These are phyloP conservation scores for Acrocera orbiculus DNA, from an alignment of 2,888 invertebrate species.

Conservation along the genomic window DNA sequence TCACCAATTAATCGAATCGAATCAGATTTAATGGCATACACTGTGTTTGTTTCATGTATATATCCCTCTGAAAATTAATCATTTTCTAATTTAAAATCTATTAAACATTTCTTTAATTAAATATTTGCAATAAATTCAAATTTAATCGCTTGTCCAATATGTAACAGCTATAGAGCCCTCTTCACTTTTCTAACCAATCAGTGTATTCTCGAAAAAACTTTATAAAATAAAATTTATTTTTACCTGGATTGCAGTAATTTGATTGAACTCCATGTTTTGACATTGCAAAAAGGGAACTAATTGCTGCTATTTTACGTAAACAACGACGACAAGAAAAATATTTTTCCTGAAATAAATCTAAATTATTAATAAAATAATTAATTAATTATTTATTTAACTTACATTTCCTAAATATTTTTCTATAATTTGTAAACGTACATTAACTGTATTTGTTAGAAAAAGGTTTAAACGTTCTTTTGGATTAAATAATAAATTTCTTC, in stretches of 20 bases:
- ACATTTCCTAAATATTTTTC: slow-evolving; percentile 23
- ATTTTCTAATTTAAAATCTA: too few species aligned
- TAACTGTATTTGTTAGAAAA: slow-evolving; percentile 46
- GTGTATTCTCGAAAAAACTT: too few species aligned
- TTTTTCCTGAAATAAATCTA: slow-evolving; percentile 20
- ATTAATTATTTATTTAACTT: slow-evolving; percentile 5
- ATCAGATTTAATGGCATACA: slow-evolving; percentile 35
- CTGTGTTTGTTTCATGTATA: slow-evolving; percentile 65
- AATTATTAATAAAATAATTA: slow-evolving; percentile 1
- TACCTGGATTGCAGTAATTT: slow-evolving; percentile 60
- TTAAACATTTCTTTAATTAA: too few species aligned
- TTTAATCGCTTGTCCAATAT: too few species aligned
- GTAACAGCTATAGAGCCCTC: too few species aligned
- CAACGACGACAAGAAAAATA: slow-evolving; percentile 40
- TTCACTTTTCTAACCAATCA: background rate
- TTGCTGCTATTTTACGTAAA: slow-evolving; percentile 41
- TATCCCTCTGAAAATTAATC: slow-evolving; percentile 37
- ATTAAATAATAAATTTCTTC: slow-evolving; percentile 53
- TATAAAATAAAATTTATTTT: slow-evolving; percentile 2
- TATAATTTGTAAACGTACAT: slow-evolving; percentile 41
- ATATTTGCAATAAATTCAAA: too few species aligned
- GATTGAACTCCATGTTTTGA: slow-evolving; percentile 61
- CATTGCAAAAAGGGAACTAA: slow-evolving; percentile 60
- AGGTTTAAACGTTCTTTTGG: slow-evolving; percentile 44
- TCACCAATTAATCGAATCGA: slow-evolving; percentile 33